phyloP scores from a whole-genome alignment of 2,888 invertebrate genomes.

The Nemoura dubitans region DNA sequence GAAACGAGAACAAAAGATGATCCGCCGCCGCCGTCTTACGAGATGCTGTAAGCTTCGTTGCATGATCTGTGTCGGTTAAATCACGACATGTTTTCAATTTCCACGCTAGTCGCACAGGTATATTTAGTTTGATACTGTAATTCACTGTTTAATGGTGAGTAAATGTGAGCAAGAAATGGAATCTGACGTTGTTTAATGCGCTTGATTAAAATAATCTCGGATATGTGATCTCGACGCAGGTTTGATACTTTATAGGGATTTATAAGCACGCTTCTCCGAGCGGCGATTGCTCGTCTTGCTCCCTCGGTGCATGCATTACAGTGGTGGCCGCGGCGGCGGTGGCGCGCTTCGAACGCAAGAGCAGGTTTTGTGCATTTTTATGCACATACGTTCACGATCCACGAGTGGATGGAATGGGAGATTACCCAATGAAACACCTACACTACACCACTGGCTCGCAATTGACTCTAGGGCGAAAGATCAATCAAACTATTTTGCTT shows the following conservation, averaged over 20 bases:
- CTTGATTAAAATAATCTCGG: constrained; percentile 7
- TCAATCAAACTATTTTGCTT: background rate
- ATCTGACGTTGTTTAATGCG: background rate
- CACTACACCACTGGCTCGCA: background rate
- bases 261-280: background rate
- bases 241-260: background rate
- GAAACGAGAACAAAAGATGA: constrained; percentile 27
- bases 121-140: constrained; percentile 3
- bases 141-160: constrained; percentile 1
- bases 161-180: background rate
- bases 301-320: background rate
- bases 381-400: background rate
- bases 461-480: background rate
- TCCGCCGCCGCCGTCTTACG: background rate
- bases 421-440: background rate
- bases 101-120: background rate
- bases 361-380: background rate
- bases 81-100: constrained; percentile 17
- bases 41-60: background rate
- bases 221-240: background rate
- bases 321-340: background rate
- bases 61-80: constrained; percentile 20
- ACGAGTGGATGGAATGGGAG: background rate
- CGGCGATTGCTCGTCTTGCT: background rate
- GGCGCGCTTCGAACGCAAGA: background rate